These are phyloP conservation scores for Agrypnus murinus DNA, from an alignment of 2,888 invertebrate genomes.

Conservation along the genomic window DNA sequence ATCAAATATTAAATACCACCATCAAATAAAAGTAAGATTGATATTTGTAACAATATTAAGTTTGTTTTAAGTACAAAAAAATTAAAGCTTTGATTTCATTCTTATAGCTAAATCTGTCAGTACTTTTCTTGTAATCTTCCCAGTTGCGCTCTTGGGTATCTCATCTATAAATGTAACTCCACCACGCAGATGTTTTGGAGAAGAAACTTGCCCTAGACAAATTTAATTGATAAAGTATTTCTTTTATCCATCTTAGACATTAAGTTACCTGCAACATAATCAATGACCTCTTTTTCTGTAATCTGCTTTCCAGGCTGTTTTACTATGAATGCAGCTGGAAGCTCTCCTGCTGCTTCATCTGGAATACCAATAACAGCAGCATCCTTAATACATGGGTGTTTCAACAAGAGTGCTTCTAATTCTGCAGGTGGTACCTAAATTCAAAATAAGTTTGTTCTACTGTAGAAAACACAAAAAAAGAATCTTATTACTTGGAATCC, in stretches of 20 bases:
- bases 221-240: too few species aligned
- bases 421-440: slow-evolving; percentile 85
- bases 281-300: slow-evolving; percentile 68
- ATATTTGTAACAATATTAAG: too few species aligned
- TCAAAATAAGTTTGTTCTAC: background rate
- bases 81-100: slow-evolving; percentile 2
- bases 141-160: slow-evolving; percentile 85
- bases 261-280: slow-evolving; percentile 70
- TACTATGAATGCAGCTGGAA: slow-evolving; percentile 86
- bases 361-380: slow-evolving; percentile 88
- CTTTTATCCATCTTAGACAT: too few species aligned
- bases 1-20: too few species aligned
- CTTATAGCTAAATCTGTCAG: background rate
- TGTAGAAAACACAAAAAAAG: background rate
- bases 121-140: slow-evolving; percentile 72
- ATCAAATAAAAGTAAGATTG: too few species aligned
- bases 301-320: slow-evolving; percentile 73
- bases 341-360: slow-evolving; percentile 82
- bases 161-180: slow-evolving; percentile 82
- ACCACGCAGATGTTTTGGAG: slow-evolving; percentile 82
- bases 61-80: too few species aligned
- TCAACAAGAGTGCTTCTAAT: slow-evolving; percentile 84
- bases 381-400: slow-evolving; percentile 82
- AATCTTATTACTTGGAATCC: slow-evolving; percentile 77
- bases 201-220: slow-evolving; percentile 77